A percentile compares a stretch with the other conserved stretches of the same genome.
phyloP scores from a whole-genome alignment of 1,140 invertebrate genomes.

The Heterodera carotae region DNA sequence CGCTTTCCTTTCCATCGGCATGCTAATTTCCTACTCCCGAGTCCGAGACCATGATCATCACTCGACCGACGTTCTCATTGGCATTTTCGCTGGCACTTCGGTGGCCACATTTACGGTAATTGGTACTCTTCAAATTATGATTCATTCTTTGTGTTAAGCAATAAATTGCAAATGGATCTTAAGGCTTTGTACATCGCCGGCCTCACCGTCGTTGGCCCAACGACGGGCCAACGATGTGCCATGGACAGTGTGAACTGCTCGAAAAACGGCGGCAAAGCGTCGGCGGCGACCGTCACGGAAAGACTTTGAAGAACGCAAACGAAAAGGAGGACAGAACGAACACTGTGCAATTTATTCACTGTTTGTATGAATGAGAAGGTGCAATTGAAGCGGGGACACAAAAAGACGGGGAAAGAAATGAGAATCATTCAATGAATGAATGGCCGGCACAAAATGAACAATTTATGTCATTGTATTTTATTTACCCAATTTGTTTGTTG shows the following conservation, averaged over 20 bases:
- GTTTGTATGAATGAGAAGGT: no score
- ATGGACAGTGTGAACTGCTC: background rate
- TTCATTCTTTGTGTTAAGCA: slow-evolving; percentile 1
- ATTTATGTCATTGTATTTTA: no score
- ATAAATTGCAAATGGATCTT: no score
- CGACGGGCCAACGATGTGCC: background rate
- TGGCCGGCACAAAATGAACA: no score
- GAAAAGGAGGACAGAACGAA: background rate
- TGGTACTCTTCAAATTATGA: background rate
- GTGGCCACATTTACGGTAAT: slow-evolving; percentile 31
- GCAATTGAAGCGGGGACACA: background rate
- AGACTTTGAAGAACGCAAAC: background rate
- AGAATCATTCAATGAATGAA: no score
- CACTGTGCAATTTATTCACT: background rate
- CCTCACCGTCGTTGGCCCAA: background rate
- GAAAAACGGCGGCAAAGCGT: background rate
- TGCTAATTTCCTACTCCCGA: slow-evolving; percentile 75
- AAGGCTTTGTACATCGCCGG: slow-evolving; percentile 17
- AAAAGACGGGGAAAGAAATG: no score
- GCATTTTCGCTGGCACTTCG: slow-evolving; percentile 70
- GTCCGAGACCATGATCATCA: slow-evolving; percentile 94
- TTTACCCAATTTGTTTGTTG: no score
- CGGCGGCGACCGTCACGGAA: background rate
- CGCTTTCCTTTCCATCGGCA: slow-evolving; percentile 20
- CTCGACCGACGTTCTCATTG: slow-evolving; percentile 80